These are phyloP conservation scores for Stomorhina lunata DNA, from an alignment of 2,888 invertebrate genomes.

Conservation along the genomic window DNA sequence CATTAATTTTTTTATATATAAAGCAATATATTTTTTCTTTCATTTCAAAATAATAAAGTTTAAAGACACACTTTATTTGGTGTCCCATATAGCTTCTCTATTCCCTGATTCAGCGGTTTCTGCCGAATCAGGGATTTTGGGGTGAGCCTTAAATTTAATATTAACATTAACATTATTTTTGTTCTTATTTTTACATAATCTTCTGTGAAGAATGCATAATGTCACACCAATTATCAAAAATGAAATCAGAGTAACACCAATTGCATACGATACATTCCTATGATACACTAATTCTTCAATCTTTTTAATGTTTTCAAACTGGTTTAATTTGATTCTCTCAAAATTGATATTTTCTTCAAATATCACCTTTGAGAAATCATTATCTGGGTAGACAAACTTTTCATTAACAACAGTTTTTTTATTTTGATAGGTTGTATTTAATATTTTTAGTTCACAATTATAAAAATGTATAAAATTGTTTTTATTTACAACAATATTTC, in stretches of 20 bases:
- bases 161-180: not conserved
- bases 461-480: conserved; percentile 26
- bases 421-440: not conserved
- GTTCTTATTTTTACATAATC: no score
- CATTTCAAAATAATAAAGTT: no score
- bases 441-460: not conserved
- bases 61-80: no score
- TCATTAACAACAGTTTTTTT: no score
- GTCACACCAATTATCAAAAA: not conserved
- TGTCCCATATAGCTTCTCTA: no score
- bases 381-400: conserved; percentile 1
- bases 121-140: no score
- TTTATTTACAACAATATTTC: not conserved
- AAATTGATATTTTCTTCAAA: conserved; percentile 14
- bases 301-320: conserved; percentile 20
- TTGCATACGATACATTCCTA: not conserved
- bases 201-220: no score
- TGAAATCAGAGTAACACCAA: not conserved
- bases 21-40: no score
- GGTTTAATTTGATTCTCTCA: conserved; percentile 12
- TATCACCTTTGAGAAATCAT: not conserved
- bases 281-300: not conserved
- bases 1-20: no score
- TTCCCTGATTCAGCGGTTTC: no score
- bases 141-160: no score